phyloP scores from a whole-genome alignment of 2,797 vertebrate genomes.

The Thamnophis elegans region DNA sequence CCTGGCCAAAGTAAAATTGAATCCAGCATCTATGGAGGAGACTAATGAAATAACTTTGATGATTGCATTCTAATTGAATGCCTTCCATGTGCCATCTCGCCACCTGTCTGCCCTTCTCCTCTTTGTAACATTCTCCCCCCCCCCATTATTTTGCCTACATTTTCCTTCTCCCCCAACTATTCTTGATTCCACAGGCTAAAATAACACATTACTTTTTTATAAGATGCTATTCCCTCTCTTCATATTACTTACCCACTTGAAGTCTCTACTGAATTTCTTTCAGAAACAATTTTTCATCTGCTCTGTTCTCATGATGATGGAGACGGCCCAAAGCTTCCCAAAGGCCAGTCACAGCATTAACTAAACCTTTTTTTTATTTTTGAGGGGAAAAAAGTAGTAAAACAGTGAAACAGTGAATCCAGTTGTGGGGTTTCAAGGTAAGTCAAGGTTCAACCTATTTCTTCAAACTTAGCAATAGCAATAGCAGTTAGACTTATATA shows the following conservation, averaged over 20 bases:
- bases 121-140: slow-evolving; percentile 53
- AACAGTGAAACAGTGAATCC: background rate
- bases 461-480: too few species aligned
- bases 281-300: slow-evolving; percentile 49
- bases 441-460: background rate
- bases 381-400: background rate
- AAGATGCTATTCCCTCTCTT: slow-evolving; percentile 69
- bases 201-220: slow-evolving; percentile 71
- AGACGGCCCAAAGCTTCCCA: background rate
- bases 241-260: slow-evolving; percentile 75
- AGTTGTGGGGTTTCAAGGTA: background rate
- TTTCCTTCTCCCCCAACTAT: slow-evolving; percentile 48
- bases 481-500: too few species aligned
- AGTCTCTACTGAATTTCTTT: slow-evolving; percentile 63
- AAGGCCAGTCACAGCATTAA: slow-evolving; percentile 32
- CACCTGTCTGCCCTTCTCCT: slow-evolving; percentile 54
- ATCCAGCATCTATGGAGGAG: slow-evolving; percentile 55
- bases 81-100: slow-evolving; percentile 22
- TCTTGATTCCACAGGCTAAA: slow-evolving; percentile 63
- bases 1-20: slow-evolving; percentile 44
- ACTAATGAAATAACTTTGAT: slow-evolving; percentile 52
- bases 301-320: slow-evolving; percentile 50
- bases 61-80: slow-evolving; percentile 60
- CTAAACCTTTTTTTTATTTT: slow-evolving; percentile 21
- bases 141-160: slow-evolving; percentile 51